phyloP scores from a whole-genome alignment of 2,888 invertebrate species.

The Maniola hyperantus region DNA sequence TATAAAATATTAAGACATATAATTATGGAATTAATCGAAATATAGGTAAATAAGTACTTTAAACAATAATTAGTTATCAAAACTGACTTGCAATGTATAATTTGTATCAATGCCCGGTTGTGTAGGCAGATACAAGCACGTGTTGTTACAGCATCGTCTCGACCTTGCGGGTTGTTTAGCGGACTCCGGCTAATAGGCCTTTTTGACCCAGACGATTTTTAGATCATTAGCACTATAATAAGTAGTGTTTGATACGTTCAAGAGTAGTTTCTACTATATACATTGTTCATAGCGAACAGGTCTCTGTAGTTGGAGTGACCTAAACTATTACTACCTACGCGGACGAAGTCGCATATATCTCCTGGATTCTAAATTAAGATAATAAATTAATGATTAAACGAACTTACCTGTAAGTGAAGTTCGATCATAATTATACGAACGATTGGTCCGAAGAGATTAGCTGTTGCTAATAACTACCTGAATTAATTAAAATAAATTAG shows the following conservation, averaged over 20 bases:
- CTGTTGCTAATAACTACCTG: too few relatives aligned
- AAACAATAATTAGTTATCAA: neutral
- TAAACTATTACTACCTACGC: neutral
- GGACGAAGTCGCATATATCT: too few relatives aligned
- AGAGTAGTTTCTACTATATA: neutral
- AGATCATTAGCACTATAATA: slow-evolving; percentile 18
- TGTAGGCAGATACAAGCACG: slow-evolving; percentile 4
- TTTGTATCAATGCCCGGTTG: neutral
- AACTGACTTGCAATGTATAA: neutral
- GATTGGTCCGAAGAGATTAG: too few relatives aligned
- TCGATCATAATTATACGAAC: too few relatives aligned
- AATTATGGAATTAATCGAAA: too few relatives aligned
- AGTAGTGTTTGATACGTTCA: neutral
- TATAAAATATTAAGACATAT: too few relatives aligned
- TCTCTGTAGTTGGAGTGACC: neutral
- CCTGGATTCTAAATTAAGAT: too few relatives aligned
- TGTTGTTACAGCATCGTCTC: slow-evolving; percentile 7
- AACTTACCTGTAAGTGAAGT: too few relatives aligned
- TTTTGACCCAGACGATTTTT: slow-evolving; percentile 22
- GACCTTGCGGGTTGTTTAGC: slow-evolving; percentile 25
- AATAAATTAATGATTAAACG: too few relatives aligned
- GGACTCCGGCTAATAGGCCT: slow-evolving; percentile 17
- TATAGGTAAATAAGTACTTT: too few relatives aligned
- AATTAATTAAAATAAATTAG: too few relatives aligned
- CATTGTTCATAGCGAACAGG: neutral